Conservation (phyloP, 2,797 vertebrate genomes). For the Enteromius paludinosus region DNA sequence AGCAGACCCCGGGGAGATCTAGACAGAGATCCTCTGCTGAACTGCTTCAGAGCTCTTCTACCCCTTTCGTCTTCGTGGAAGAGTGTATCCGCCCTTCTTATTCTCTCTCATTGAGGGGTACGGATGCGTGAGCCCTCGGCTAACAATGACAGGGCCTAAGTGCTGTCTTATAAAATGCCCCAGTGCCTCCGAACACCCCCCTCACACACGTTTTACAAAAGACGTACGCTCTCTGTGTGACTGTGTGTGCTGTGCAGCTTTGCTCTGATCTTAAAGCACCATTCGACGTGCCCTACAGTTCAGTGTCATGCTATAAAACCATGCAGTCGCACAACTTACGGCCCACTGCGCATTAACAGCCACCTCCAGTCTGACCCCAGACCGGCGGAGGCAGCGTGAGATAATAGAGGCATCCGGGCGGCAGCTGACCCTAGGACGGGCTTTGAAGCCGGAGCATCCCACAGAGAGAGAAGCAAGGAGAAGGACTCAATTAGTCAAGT, state of each 20-base stretch:
- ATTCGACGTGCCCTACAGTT: constrained; percentile 27
- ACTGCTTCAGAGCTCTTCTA: constrained; percentile 59
- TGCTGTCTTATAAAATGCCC: constrained; percentile 84
- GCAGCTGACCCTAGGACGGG: constrained; percentile 32
- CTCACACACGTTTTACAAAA: constrained; percentile 17
- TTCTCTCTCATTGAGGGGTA: constrained; percentile 79
- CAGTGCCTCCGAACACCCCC: constrained; percentile 72
- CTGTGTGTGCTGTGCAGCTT: constrained; percentile 5
- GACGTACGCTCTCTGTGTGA: not conserved
- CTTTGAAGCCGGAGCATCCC: constrained; percentile 45
- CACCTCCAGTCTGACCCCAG: constrained; percentile 38
- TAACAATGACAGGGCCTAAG: constrained; percentile 78
- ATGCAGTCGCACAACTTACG: constrained; percentile 18
- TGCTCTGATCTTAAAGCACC: constrained; percentile 35
- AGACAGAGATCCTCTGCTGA: constrained; percentile 61
- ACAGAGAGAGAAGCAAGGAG: constrained; percentile 34
- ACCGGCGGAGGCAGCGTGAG: constrained; percentile 11
- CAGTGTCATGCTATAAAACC: constrained; percentile 49
- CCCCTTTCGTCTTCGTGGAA: constrained; percentile 65
- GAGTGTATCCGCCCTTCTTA: constrained; percentile 76
- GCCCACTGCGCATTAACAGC: constrained; percentile 26
- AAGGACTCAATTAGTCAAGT: constrained; percentile 50
- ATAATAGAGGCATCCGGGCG: constrained; percentile 36
- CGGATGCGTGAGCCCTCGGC: constrained; percentile 75
- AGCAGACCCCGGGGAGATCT: constrained; percentile 66